phyloP scores from a whole-genome alignment of 2,113 vertebrate genomes.

The Ptyas mucosa region DNA sequence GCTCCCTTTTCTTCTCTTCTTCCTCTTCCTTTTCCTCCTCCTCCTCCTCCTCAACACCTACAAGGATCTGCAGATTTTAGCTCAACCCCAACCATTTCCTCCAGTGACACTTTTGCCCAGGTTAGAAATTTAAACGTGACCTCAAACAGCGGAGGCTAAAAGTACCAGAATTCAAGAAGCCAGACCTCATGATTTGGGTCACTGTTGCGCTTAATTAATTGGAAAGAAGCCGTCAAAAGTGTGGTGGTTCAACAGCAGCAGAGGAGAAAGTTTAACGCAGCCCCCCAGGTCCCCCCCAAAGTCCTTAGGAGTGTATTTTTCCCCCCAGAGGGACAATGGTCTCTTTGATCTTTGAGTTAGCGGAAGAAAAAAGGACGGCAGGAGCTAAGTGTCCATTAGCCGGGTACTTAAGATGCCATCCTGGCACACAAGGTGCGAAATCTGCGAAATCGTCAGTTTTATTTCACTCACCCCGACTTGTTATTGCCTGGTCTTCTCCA shows the following conservation, averaged over 20 bases:
- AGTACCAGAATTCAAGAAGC: slow-evolving; percentile 67
- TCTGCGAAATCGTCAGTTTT: too few relatives aligned
- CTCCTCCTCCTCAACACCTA: background rate
- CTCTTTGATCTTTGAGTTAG: background rate
- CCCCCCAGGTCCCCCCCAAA: background rate
- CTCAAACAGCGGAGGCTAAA: slow-evolving; percentile 74
- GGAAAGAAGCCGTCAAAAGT: slow-evolving; percentile 72
- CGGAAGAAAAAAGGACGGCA: background rate
- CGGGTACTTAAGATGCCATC: too few relatives aligned
- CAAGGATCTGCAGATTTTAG: slow-evolving; percentile 47
- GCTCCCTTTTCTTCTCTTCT: too few relatives aligned
- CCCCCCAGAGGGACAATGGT: slow-evolving; percentile 33
- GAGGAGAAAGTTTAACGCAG: slow-evolving; percentile 36
- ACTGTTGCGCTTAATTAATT: slow-evolving; percentile 81
- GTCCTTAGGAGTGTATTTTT: slow-evolving; percentile 35
- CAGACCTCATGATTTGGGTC: slow-evolving; percentile 76
- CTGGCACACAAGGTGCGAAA: background rate
- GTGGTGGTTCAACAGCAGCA: slow-evolving; percentile 71
- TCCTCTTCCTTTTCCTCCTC: too few relatives aligned
- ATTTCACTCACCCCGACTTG: background rate
- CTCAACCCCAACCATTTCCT: slow-evolving; percentile 68
- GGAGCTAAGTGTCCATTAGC: background rate
- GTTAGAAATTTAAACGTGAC: slow-evolving; percentile 72
- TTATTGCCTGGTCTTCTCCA: background rate
- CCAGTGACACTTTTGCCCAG: slow-evolving; percentile 73